Conservation (phyloP, 2,888 invertebrate genomes). For the Caenorhabditis virilis region DNA sequence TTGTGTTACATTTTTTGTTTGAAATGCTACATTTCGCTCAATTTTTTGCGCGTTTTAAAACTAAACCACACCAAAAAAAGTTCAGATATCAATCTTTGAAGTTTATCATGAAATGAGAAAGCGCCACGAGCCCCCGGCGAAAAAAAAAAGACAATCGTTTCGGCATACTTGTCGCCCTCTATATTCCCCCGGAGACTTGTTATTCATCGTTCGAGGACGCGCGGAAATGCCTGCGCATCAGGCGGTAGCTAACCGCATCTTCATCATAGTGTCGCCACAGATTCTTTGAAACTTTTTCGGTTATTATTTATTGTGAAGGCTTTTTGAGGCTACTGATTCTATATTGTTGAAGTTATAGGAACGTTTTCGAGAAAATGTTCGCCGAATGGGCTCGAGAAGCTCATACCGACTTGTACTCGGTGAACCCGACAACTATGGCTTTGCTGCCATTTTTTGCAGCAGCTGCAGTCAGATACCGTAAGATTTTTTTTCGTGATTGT, state of each 20-base stretch:
- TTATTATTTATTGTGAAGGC: background rate
- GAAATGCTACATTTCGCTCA: too few relatives aligned
- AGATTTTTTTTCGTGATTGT: conserved; percentile 10
- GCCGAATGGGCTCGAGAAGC: conserved; percentile 48
- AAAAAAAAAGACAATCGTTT: conserved; percentile 31
- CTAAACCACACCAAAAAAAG: too few relatives aligned
- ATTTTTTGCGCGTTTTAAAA: too few relatives aligned
- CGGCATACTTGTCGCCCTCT: conserved; percentile 36
- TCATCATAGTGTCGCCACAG: too few relatives aligned
- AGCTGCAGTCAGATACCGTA: conserved; percentile 37
- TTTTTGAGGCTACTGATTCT: conserved; percentile 4
- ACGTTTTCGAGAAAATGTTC: conserved; percentile 30
- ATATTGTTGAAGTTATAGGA: background rate
- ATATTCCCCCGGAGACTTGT: conserved; percentile 41
- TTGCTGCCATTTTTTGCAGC: conserved; percentile 42
- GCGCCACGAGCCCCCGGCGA: conserved; percentile 6
- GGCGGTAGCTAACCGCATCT: conserved; percentile 17
- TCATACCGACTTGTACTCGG: conserved; percentile 37
- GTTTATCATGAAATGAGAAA: conserved; percentile 40
- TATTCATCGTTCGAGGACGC: conserved; percentile 44
- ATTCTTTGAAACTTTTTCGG: too few relatives aligned
- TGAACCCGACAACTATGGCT: conserved; percentile 37
- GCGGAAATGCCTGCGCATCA: conserved; percentile 30
- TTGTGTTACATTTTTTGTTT: too few relatives aligned
- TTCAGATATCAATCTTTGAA: conserved; percentile 43